These are phyloP conservation scores for Trachelus iudaicus DNA, from an alignment of 2,888 invertebrate genomes.

Conservation along the genomic window DNA sequence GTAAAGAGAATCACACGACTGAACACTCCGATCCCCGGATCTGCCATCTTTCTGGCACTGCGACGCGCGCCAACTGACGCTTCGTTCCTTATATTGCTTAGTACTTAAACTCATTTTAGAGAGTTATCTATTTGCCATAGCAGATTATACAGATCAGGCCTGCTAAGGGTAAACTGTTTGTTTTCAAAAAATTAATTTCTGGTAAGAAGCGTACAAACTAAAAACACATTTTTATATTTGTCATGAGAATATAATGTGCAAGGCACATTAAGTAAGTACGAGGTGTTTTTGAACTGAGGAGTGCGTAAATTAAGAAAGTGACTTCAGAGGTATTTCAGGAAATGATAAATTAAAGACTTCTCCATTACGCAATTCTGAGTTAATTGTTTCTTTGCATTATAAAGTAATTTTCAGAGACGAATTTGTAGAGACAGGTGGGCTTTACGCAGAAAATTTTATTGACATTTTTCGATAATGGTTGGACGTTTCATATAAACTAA, in stretches of 20 bases:
- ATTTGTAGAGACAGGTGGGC: neutral
- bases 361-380: neutral
- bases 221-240: neutral
- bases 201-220: neutral
- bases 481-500: neutral
- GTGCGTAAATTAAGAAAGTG: neutral
- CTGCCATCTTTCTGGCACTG: constrained; percentile 7
- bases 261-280: neutral
- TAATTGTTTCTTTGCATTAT: neutral
- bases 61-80: neutral
- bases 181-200: neutral
- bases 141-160: neutral
- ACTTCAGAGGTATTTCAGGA: neutral
- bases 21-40: neutral
- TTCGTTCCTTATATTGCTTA: neutral
- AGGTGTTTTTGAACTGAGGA: neutral
- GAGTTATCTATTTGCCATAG: neutral
- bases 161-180: neutral
- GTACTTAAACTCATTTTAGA: neutral
- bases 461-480: neutral
- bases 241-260: neutral
- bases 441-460: neutral
- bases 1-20: neutral
- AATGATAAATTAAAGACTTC: neutral
- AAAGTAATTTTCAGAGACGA: neutral